These are phyloP conservation scores for Synergus itoensis DNA, from an alignment of 2,888 invertebrate genomes.

Conservation along the genomic window DNA sequence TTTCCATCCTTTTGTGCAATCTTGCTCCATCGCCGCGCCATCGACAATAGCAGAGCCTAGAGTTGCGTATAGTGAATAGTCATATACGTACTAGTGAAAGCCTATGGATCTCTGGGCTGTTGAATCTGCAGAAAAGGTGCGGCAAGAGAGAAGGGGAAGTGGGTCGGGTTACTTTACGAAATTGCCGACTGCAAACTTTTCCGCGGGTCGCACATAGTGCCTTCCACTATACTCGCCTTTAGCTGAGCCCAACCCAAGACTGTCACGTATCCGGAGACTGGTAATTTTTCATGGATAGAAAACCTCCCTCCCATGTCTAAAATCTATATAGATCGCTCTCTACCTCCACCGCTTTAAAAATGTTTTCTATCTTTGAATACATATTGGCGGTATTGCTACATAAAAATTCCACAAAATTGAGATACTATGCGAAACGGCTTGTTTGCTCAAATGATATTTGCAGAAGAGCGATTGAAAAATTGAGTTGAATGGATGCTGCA, in stretches of 20 bases:
- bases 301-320: slow-evolving; percentile 12
- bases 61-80: not conserved
- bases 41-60: slow-evolving; percentile 17
- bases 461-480: slow-evolving; percentile 36
- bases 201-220: slow-evolving; percentile 44
- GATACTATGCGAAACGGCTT: slow-evolving; percentile 5
- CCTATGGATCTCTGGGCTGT: not conserved
- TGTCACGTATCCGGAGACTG: slow-evolving; percentile 36
- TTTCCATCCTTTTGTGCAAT: slow-evolving; percentile 18
- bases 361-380: slow-evolving; percentile 25
- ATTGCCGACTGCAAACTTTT: slow-evolving; percentile 66
- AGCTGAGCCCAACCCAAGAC: slow-evolving; percentile 42
- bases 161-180: slow-evolving; percentile 66
- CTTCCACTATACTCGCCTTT: slow-evolving; percentile 15
- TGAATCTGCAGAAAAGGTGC: slow-evolving; percentile 6
- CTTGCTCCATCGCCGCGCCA: not conserved
- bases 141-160: slow-evolving; percentile 4
- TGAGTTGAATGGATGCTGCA: slow-evolving; percentile 17
- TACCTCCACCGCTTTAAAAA: not conserved
- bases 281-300: slow-evolving; percentile 46
- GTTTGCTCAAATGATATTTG: slow-evolving; percentile 36
- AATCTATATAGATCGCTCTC: slow-evolving; percentile 10
- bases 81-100: not conserved
- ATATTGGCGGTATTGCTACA: slow-evolving; percentile 22
- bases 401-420: slow-evolving; percentile 29